Evolutionary conservation across 1,140 invertebrate genomes (phyloP), one percentile per base, ranked within the genome.

Genomic region (Philopotamus ludificatus): DNA sequence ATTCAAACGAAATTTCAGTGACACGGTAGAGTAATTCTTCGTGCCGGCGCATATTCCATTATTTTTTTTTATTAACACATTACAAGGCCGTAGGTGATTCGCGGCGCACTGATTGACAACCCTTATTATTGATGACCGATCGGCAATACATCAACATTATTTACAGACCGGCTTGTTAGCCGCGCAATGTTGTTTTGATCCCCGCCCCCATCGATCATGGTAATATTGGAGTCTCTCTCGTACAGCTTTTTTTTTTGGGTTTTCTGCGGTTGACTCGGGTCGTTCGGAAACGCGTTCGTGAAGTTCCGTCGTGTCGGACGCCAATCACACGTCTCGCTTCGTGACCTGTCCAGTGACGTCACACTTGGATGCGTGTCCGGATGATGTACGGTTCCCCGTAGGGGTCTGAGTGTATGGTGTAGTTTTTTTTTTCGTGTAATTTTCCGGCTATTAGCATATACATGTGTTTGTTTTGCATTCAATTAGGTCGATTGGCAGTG

Each of bases 201-300:
- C 20, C 28, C 23, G 50, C 22, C 41, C 61, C 45, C 50, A 63
- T 63, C 55, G 61, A 63, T 63, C 61, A 54, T 45, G 34, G n/a
- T n/a, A n/a, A n/a, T n/a, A n/a, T n/a, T n/a, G n/a, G n/a, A n/a
- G n/a, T n/a, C 21, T 15, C 4, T 21, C 34, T 42, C 51, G 54
- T 28, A 20, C 34, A n/a, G 15, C 28, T 42, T 57, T 42, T 15
- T 41, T 8, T 53, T 21, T 26, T 26, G 16, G 22, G 21, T 53
- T 23, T 16, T 15, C 28, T 12, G 28, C 28, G 28, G n/a, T n/a
- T n/a, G n/a, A 44, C 20, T 51, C 28, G 25, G 22, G 18, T 3
- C 51, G 18, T n/a, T 10, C 18, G 21, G 3, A 55, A 55, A 26
- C 51, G 12, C 12, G 28, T 12, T 25, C 21, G 23, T 57, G 34